Base-by-base conservation (phyloP, 2,797 vertebrate genomes). In the Melanogrammus aeglefinus region DNA sequence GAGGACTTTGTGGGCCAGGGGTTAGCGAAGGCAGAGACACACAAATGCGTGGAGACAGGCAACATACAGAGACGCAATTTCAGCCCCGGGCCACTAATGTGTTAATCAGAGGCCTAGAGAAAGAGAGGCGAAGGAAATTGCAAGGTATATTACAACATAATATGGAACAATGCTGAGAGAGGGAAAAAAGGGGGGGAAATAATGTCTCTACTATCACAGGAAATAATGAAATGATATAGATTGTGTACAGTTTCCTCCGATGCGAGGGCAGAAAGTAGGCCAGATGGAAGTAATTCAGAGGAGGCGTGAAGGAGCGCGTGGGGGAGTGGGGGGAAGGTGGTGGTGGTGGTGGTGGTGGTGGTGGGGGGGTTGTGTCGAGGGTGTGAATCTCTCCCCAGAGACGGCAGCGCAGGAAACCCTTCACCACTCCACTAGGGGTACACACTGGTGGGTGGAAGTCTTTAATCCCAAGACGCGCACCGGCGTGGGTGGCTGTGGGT, bases 251-350 rank as follows among this genome's bases (percentile, higher is more conserved):
- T 81, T 91, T 90, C 83, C 86, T 88, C 77, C 57, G 84, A 74
- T 87, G 91, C 51, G 85, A 90, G 82, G 88, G 87, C 66, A 78
- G 86, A 92, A 93, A 94, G 86, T 93, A 93, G 92, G 93, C 92
- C 92, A 93, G 83, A 92, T 92, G 91, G 90, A 93, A 94, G 88
- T 92, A 93, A 94, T 93, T 91, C 89, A 78, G 83, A 77, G 86
- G 87, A 88, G 85, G 89, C 85, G 75, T 76, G 82, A 79, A 83
- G 86, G 81, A 84, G 81, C 83, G 81, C 83, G 84, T 47, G 80
- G 80, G 78, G 79, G 38, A 77, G 44, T 13, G 44, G 44, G 44
- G 44, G 44, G 44, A 13, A 18, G 47, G 47, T 18, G 16, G 47
- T 18, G 47, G 16, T 7, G 35, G 35, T 38, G 81, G 35, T 4